Base-by-base conservation (phyloP, 2,113 vertebrate species). In the Lycocorax pyrrhopterus region DNA sequence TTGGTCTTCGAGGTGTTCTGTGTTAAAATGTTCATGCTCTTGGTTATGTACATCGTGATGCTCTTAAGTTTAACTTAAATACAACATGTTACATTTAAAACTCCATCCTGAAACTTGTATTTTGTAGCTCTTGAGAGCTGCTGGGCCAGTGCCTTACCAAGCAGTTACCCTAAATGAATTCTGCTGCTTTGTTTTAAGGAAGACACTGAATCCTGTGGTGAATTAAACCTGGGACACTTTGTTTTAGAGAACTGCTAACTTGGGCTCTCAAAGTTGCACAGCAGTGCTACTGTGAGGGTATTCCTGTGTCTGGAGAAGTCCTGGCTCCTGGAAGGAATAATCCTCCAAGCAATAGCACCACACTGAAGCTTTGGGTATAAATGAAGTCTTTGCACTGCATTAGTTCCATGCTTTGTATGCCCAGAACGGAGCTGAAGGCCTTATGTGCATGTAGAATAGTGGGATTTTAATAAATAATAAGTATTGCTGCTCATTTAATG, bases 1-100 rank as follows among this genome's bases (percentile, higher is more conserved):
- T 56, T n/a, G 7, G 5, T 19, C n/a, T 49, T 47, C 0, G 2
- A 74, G 15, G 6, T 37, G 16, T 30, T 9, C 52, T 8, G 13
- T 18, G 33, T 44, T 23, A 44, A 87, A 77, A 29, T 37, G 27
- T 29, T 52, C 27, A 5, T 69, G 55, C 33, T 53, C 12, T 66
- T 32, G 9, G 11, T 44, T 75, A 30, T 14, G n/a, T 39, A 44
- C 11, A 27, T 32, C 41, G n/a, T 67, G 56, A 75, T 62, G 22
- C 23, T 66, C 52, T n/a, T 35, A 10, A 12, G 19, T 41, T 47
- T 23, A 23, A 35, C 10, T 27, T 22, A 35, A 76, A 76, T 27
- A 10, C 33, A 85, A 35, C 33, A 32, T 16, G 2, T 84, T 37
- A 8, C 13, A 51, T 46, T 75, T 87, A 63, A 77, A 87, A 69